Conservation (phyloP, 2,888 invertebrate genomes). For the Agriotes lineatus region DNA sequence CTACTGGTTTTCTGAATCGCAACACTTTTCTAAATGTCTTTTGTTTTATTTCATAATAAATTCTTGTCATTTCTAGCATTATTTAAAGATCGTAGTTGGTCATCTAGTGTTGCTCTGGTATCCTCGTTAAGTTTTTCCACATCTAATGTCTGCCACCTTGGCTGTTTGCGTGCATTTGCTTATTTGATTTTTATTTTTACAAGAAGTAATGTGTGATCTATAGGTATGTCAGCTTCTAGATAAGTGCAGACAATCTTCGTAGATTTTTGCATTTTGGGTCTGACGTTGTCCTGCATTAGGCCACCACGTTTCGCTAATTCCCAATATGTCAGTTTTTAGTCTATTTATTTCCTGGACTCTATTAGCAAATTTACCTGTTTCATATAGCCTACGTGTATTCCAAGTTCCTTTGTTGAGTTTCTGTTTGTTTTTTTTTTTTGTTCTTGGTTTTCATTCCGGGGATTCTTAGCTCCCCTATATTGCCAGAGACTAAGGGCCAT, state of each 20-base stretch:
- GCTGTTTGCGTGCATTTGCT: neutral
- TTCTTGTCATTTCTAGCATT: too few relatives aligned
- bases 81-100: too few relatives aligned
- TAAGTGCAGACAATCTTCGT: neutral
- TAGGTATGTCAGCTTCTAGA: neutral
- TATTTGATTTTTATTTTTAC: neutral
- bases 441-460: neutral
- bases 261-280: neutral
- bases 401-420: too few relatives aligned
- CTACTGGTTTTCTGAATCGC: too few relatives aligned
- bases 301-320: too few relatives aligned
- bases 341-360: too few relatives aligned
- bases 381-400: neutral
- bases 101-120: too few relatives aligned
- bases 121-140: too few relatives aligned
- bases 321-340: neutral
- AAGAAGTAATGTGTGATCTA: neutral
- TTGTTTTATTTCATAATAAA: too few relatives aligned
- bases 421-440: neutral
- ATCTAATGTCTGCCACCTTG: neutral
- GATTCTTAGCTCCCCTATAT: neutral
- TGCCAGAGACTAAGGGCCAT: neutral
- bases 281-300: neutral
- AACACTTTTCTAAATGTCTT: too few relatives aligned
- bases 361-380: too few relatives aligned